Conservation (phyloP, 2,113 vertebrate genomes). For the Neolamprologus toae region DNA sequence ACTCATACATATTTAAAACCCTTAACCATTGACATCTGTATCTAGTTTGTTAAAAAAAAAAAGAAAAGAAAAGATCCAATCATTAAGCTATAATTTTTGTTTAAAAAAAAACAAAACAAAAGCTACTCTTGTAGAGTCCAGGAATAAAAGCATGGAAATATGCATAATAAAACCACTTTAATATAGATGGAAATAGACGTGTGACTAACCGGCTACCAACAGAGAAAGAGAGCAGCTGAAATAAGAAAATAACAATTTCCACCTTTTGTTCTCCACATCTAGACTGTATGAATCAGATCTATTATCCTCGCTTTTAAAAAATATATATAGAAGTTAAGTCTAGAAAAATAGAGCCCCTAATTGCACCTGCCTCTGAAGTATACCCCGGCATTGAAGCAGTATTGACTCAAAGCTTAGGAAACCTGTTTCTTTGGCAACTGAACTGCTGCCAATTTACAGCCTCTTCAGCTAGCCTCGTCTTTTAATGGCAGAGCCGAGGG, state of each 20-base stretch:
- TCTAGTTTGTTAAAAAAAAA: neutral
- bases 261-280: neutral
- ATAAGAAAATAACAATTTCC: neutral
- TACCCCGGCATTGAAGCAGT: neutral
- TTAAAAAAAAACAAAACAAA: neutral
- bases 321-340: neutral
- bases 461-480: neutral
- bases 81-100: neutral
- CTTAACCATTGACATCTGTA: neutral
- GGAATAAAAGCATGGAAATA: neutral
- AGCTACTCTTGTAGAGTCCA: neutral
- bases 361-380: neutral
- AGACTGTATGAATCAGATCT: neutral
- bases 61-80: neutral
- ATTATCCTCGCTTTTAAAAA: neutral
- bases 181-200: neutral
- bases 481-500: neutral
- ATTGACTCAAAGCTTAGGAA: neutral
- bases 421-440: constrained; percentile 29
- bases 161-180: neutral
- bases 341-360: neutral
- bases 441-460: neutral
- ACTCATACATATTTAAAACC: neutral
- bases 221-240: neutral
- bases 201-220: neutral